Conservation (phyloP, 2,797 vertebrate genomes). For the Oreochromis mossambicus region DNA sequence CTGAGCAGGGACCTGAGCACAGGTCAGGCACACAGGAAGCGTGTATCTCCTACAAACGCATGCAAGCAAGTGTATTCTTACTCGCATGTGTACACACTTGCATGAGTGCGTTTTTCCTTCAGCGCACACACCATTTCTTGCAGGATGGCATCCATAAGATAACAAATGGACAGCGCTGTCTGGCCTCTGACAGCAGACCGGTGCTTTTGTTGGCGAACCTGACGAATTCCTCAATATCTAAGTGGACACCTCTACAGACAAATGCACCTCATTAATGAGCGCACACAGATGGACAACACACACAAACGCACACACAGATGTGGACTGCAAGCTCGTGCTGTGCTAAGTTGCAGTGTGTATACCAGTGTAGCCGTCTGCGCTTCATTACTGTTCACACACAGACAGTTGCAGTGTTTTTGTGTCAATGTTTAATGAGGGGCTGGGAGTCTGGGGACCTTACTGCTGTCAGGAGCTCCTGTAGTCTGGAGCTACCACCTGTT, state of each 20-base stretch:
- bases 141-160: conserved; percentile 56
- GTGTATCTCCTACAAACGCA: neutral
- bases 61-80: neutral
- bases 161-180: conserved; percentile 65
- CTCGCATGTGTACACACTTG: conserved; percentile 1
- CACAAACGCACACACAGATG: neutral
- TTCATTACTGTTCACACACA: conserved; percentile 75
- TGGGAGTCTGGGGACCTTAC: conserved; percentile 75
- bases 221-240: conserved; percentile 65
- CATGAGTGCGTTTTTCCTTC: neutral
- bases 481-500: conserved; percentile 78
- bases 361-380: conserved; percentile 57
- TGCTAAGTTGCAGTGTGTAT: conserved; percentile 62
- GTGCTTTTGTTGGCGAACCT: conserved; percentile 57
- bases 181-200: conserved; percentile 54
- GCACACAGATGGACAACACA: conserved; percentile 57
- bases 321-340: conserved; percentile 47
- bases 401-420: conserved; percentile 78
- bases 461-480: conserved; percentile 78
- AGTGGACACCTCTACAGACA: conserved; percentile 66
- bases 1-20: conserved; percentile 63
- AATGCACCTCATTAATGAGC: conserved; percentile 67
- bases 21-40: conserved; percentile 69
- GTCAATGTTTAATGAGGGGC: conserved; percentile 80
- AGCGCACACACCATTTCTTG: conserved; percentile 3